Percentiles rank a stretch among this genome's conserved stretches.
phyloP scores from a whole-genome alignment of 64 coral and sea anemone species.

The Stylophora pistillata region DNA sequence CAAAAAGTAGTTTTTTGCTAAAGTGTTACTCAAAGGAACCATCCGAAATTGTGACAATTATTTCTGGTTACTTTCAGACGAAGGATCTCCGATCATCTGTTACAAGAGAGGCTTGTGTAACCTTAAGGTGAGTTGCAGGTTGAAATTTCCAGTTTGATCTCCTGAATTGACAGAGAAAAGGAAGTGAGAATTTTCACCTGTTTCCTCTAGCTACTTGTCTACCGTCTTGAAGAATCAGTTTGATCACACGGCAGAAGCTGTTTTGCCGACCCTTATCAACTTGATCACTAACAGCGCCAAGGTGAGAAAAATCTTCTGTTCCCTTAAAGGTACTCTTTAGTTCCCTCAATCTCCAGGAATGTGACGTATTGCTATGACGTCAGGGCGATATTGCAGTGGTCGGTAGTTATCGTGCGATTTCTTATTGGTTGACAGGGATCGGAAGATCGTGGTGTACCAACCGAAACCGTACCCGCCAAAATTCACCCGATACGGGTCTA shows the following conservation, averaged over 20 bases:
- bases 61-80: constrained; percentile 52
- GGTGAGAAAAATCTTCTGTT: constrained; percentile 31
- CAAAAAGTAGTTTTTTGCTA: too few species aligned
- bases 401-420: neutral
- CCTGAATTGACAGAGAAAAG: neutral
- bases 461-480: neutral
- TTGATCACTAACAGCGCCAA: constrained; percentile 93
- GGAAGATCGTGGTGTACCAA: neutral
- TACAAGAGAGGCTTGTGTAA: constrained; percentile 87
- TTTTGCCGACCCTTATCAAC: constrained; percentile 83
- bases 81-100: constrained; percentile 92
- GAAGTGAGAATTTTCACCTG: neutral
- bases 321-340: neutral
- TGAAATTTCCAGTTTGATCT: neutral
- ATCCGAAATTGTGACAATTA: too few species aligned
- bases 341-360: neutral
- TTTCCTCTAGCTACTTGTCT: constrained; percentile 73
- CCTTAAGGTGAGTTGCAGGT: constrained; percentile 64
- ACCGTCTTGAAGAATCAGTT: constrained; percentile 85
- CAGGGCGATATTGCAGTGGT: neutral
- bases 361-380: too few species aligned
- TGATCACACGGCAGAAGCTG: constrained; percentile 90
- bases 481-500: neutral
- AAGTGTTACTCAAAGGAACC: too few species aligned
- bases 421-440: neutral